These are phyloP conservation scores for Rhamphomyia laevipes DNA, from an alignment of 2,888 invertebrate species.

Conservation along the genomic window DNA sequence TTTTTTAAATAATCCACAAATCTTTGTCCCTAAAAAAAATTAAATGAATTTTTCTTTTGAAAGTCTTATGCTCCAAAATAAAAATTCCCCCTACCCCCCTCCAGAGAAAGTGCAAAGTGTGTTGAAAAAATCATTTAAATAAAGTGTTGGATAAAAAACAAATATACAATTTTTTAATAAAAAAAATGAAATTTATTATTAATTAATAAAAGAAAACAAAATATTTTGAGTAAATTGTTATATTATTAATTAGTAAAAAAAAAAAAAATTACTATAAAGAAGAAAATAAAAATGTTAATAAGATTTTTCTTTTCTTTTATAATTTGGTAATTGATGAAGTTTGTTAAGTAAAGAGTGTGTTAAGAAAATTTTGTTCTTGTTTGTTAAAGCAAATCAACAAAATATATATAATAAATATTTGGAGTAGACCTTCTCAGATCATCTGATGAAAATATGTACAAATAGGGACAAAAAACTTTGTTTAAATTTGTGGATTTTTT, in stretches of 20 bases:
- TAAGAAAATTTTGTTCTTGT: not conserved
- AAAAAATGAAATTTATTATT: no score
- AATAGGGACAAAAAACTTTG: constrained; percentile 31
- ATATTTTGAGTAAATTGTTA: no score
- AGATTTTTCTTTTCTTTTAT: no score
- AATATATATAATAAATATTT: not conserved
- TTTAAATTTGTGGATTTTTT: not conserved
- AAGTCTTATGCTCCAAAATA: constrained; percentile 19
- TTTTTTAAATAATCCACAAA: constrained; percentile 8
- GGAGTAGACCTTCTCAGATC: constrained; percentile 44
- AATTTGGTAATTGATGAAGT: not conserved
- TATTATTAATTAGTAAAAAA: no score
- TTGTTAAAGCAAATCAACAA: not conserved
- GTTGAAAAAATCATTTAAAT: not conserved
- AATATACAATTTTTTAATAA: no score
- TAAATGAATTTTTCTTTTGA: constrained; percentile 24
- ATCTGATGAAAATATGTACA: constrained; percentile 61
- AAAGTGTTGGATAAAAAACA: not conserved
- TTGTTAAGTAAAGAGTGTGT: not conserved
- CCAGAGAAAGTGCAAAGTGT: not conserved
- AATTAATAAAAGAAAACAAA: not conserved
- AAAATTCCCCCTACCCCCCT: not conserved
- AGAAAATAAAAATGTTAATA: not conserved
- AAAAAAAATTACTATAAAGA: not conserved
- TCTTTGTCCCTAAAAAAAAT: constrained; percentile 18